Evolutionary conservation across 2,797 vertebrate genomes (phyloP).

Genomic region (Miopithecus talapoin): DNA sequence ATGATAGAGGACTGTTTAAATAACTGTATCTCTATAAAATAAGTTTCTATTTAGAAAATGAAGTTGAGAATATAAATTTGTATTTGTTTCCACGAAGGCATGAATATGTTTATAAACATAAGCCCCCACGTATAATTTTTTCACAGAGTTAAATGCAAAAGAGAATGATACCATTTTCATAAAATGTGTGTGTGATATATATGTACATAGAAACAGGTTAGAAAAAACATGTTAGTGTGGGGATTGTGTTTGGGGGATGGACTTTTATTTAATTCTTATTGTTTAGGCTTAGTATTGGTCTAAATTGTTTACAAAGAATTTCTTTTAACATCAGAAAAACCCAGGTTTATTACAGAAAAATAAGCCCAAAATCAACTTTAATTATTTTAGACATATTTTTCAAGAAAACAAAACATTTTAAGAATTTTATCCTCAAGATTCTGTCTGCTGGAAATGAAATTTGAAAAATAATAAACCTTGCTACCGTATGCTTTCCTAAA

Average conservation of each 20-base stretch:
- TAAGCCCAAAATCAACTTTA: neutral
- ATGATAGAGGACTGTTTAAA: neutral
- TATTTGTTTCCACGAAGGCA: neutral
- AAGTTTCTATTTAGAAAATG: neutral
- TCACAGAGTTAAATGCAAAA: neutral
- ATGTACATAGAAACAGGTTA: neutral
- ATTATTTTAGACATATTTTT: neutral
- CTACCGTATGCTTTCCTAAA: neutral
- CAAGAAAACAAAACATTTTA: neutral
- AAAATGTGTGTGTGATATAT: neutral
- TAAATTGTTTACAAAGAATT: neutral
- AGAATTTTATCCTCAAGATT: neutral
- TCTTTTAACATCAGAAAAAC: neutral
- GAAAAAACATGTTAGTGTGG: neutral
- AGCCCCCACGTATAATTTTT: neutral
- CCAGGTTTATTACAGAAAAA: neutral
- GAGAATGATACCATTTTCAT: neutral
- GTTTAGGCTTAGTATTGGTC: neutral
- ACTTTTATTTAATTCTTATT: neutral
- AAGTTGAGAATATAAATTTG: neutral
- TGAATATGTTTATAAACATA: neutral
- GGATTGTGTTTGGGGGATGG: neutral
- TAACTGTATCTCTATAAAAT: neutral
- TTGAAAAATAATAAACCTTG: neutral
- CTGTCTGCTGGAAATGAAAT: neutral